Evolutionary conservation across 2,888 invertebrate genomes (phyloP).

Genomic region (Lochmaea crataegi): DNA sequence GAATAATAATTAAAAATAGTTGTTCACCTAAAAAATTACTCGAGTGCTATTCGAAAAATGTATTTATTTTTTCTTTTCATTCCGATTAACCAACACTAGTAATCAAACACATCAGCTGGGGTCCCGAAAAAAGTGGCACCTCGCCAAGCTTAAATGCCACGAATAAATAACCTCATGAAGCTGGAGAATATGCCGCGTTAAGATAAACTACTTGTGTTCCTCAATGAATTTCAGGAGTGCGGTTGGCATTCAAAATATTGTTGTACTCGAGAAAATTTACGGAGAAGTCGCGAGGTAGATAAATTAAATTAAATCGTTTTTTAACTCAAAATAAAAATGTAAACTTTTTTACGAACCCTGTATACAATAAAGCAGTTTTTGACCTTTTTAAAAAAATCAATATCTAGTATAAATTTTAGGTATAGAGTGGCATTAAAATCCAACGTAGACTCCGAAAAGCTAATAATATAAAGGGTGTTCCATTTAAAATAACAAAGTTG

Average conservation of each 20-base stretch:
- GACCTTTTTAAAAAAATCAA: too few species aligned
- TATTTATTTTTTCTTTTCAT: not conserved
- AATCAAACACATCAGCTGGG: constrained; percentile 19
- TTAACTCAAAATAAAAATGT: too few species aligned
- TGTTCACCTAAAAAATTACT: not conserved
- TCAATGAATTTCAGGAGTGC: constrained; percentile 54
- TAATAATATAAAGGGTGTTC: too few species aligned
- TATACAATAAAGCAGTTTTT: too few species aligned
- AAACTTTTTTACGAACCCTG: too few species aligned
- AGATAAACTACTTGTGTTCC: constrained; percentile 53
- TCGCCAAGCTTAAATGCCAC: constrained; percentile 28
- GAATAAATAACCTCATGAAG: constrained; percentile 24
- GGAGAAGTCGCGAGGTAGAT: not conserved
- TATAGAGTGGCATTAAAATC: too few species aligned
- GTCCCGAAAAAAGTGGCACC: constrained; percentile 26
- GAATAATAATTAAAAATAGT: too few species aligned
- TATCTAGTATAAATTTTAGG: too few species aligned
- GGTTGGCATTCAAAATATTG: constrained; percentile 49
- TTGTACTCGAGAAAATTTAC: constrained; percentile 24
- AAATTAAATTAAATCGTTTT: not conserved
- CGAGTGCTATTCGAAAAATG: not conserved
- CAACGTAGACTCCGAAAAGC: too few species aligned
- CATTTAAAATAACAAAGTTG: too few species aligned
- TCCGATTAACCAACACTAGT: constrained; percentile 8
- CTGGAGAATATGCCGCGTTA: constrained; percentile 28